These are phyloP conservation scores for Grantiella picta DNA, from an alignment of 2,113 vertebrate genomes.

Conservation along the genomic window DNA sequence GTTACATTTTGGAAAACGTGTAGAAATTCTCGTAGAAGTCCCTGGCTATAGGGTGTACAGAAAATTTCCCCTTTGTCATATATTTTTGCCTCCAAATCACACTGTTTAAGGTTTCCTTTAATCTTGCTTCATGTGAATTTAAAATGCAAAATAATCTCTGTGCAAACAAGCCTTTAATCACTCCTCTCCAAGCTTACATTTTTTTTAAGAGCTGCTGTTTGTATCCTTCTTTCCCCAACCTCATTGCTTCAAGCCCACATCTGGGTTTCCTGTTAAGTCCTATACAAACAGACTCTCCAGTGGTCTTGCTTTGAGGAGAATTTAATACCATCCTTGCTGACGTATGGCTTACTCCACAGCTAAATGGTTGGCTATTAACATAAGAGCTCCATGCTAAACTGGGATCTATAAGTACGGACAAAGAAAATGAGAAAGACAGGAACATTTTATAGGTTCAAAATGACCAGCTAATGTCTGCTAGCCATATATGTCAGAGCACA, in stretches of 20 bases:
- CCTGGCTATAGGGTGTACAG: background rate
- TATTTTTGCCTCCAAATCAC: background rate
- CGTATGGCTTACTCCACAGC: background rate
- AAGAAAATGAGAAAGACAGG: background rate
- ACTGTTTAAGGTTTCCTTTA: background rate
- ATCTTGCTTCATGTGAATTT: background rate
- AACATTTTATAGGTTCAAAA: background rate
- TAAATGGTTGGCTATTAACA: background rate
- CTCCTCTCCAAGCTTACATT: background rate
- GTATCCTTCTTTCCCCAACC: background rate
- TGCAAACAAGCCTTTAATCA: background rate
- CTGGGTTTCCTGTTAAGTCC: background rate
- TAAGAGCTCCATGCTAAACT: background rate
- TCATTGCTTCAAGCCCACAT: background rate
- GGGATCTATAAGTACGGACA: background rate
- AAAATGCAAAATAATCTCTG: background rate
- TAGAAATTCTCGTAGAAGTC: background rate
- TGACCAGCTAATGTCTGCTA: background rate
- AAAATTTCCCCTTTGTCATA: background rate
- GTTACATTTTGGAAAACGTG: background rate
- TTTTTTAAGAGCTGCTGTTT: background rate
- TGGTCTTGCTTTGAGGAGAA: background rate
- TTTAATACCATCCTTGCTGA: background rate
- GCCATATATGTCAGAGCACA: background rate
- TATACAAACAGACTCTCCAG: background rate